These are phyloP conservation scores for Cephus nigrinus DNA, from an alignment of 2,888 invertebrate genomes.

Conservation along the genomic window DNA sequence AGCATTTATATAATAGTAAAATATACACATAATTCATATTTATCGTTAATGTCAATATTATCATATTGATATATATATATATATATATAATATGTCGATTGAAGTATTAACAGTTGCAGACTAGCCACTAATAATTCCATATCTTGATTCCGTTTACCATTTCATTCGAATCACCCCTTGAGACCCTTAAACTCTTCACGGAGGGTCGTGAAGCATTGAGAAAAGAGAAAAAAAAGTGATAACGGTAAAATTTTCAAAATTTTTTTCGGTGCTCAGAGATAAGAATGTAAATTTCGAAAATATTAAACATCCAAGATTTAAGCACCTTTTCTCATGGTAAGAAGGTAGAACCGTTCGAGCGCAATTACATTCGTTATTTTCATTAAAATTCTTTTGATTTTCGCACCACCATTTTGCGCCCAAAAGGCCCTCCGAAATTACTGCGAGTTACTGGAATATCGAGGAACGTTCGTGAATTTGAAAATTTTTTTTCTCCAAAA, in stretches of 20 bases:
- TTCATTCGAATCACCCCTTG: constrained; percentile 3
- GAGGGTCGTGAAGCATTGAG: constrained; percentile 1
- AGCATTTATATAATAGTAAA: constrained; percentile 49
- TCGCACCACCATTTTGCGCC: not conserved
- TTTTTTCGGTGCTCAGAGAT: not conserved
- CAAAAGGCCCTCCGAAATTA: not conserved
- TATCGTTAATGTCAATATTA: constrained; percentile 45
- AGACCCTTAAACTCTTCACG: constrained; percentile 38
- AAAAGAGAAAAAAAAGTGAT: not conserved
- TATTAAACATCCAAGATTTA: not conserved
- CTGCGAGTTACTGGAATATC: not conserved
- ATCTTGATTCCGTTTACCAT: constrained; percentile 14
- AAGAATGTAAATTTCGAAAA: not conserved
- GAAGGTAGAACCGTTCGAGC: not conserved
- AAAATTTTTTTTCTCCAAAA: not conserved
- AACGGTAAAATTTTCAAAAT: not conserved
- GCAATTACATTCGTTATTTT: not conserved
- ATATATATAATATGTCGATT: constrained; percentile 43
- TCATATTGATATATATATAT: constrained; percentile 43
- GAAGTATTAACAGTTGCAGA: constrained; percentile 52
- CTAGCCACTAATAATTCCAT: constrained; percentile 45
- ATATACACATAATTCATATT: constrained; percentile 57
- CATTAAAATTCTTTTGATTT: not conserved
- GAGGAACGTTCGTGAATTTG: not conserved
- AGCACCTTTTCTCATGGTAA: not conserved